Evolutionary conservation across 2,113 vertebrate species (phyloP), one percentile per base, ranked within the genome.

Genomic region (Forbesichthys papilliferus): DNA sequence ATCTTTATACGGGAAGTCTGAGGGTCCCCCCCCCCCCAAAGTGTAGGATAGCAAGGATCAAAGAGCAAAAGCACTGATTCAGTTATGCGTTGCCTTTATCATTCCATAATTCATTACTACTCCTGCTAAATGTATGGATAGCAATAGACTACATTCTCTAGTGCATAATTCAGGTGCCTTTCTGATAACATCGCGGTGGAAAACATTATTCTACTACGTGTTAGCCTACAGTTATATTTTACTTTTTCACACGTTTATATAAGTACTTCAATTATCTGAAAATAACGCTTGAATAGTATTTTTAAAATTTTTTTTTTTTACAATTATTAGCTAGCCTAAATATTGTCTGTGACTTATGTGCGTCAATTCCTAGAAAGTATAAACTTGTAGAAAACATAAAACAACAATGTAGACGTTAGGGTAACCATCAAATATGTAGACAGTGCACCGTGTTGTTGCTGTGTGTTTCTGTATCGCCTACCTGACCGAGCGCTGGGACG

Each of bases 401-500:
- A 33, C 58, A 42, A 42, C 8, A 14, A 13, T 60, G 58, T 14
- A 60, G 16, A 16, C 16, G 16, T 16, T 16, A 16, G 0, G 16
- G 16, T 16, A 16, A 42, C 4, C 20, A 20, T 34, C 36, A 3
- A 3, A 14, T 18, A 61, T 42, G 4, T 42, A 8, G 12, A 61
- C n/a, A 10, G 59, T 57, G 18, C 76, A 4, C 11, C 42, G 12
- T 57, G 33, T 42, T 12, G 42, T 11, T 64, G 42, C 27, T 58
- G 47, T 57, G 1, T 61, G 57, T 71, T 11, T 5, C 56, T 79
- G 68, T 89, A 27, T 27, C 2, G 27, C 27, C 27, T 27, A 90
- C 87, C 89, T 91, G 74, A 77, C 79, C 58, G 71, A 59, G 64
- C 49, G 16, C 69, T n/a, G 0, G 65, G 58, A 74, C 71, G 57